Base-by-base conservation (phyloP, 2,797 vertebrate genomes). In the Siniperca scherzeri region DNA sequence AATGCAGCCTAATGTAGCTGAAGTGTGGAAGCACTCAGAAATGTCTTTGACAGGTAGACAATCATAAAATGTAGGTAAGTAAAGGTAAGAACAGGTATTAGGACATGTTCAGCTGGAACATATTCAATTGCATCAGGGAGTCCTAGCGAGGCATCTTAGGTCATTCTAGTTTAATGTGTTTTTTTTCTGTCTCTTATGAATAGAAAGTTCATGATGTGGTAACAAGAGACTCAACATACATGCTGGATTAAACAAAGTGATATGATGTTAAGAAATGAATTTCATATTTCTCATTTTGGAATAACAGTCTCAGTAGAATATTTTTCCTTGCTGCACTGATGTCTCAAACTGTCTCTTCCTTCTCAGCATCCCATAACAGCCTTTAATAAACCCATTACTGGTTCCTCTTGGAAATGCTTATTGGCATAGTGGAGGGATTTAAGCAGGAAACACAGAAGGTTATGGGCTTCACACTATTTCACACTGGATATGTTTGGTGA, bases 401-500 rank as follows among this genome's bases (percentile, higher is more conserved):
- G 4, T n/a, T 82, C 53, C 57, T 81, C 36, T 74, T 84, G 52
- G 38, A 88, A 77, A 88, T 69, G 50, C 83, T 83, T 81, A 85
- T 83, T 78, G 48, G 68, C 70, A 69, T 50, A 68, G 69, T 77
- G 80, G 44, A 25, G 36, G 82, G 81, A 91, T 91, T 86, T 89
- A 85, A 88, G 83, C 75, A 82, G 27, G 66, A 79, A 88, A 80
- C 78, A 73, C 48, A 40, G 52, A 67, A 69, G 75, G 80, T 77
- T 88, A 77, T 61, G 40, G 52, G 70, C 80, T 87, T 91, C 85
- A 91, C 87, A 78, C 70, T 88, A 77, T 89, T 90, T 91, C 84
- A 88, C 87, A 86, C 84, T 81, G 76, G 83, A 92, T 89, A 80
- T 90, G 86, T 93, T 91, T 91, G 83, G 88, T 92, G 90, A 87